Percentiles rank a stretch among this genome's conserved stretches.
These are phyloP conservation scores for Monopterus albus DNA, from an alignment of 2,113 vertebrate species.

Conservation along the genomic window DNA sequence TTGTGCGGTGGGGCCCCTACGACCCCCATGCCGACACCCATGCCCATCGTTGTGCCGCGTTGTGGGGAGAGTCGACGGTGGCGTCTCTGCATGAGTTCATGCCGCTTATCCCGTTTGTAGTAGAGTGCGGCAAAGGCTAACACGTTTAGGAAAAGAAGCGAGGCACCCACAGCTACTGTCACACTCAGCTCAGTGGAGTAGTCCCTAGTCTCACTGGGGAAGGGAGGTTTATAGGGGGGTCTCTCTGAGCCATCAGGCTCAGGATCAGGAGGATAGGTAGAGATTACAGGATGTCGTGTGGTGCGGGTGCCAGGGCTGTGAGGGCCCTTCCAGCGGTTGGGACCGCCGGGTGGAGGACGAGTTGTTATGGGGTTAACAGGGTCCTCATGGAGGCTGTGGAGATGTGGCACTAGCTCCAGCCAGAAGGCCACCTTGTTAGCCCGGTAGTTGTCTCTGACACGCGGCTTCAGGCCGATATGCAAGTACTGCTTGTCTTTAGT, in stretches of 20 bases:
- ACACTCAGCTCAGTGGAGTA: constrained; percentile 98
- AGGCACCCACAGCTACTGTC: constrained; percentile 96
- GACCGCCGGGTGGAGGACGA: constrained; percentile 88
- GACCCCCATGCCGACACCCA: constrained; percentile 75
- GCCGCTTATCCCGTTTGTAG: constrained; percentile 99
- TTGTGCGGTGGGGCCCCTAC: constrained; percentile 84
- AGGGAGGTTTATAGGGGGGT: constrained; percentile 85
- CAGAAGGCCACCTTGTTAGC: constrained; percentile 99
- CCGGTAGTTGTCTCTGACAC: constrained; percentile 97
- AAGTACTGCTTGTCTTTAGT: constrained; percentile 99
- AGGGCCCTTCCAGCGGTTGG: constrained; percentile 82
- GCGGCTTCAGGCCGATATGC: constrained; percentile 98
- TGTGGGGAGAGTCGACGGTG: constrained; percentile 88
- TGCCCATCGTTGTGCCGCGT: constrained; percentile 80
- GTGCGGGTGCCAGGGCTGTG: constrained; percentile 45
- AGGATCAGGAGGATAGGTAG: constrained; percentile 88
- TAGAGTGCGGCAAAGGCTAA: constrained; percentile 96
- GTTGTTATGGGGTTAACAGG: constrained; percentile 88
- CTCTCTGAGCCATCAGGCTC: constrained; percentile 88
- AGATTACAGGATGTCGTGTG: constrained; percentile 78
- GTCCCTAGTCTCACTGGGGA: constrained; percentile 93
- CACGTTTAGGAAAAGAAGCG: constrained; percentile 96
- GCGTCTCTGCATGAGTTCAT: constrained; percentile 93
- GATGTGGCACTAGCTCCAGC: constrained; percentile 97
- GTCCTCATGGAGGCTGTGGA: constrained; percentile 92